Conservation (phyloP, 2,113 vertebrate species). For the Saiga tatarica region DNA sequence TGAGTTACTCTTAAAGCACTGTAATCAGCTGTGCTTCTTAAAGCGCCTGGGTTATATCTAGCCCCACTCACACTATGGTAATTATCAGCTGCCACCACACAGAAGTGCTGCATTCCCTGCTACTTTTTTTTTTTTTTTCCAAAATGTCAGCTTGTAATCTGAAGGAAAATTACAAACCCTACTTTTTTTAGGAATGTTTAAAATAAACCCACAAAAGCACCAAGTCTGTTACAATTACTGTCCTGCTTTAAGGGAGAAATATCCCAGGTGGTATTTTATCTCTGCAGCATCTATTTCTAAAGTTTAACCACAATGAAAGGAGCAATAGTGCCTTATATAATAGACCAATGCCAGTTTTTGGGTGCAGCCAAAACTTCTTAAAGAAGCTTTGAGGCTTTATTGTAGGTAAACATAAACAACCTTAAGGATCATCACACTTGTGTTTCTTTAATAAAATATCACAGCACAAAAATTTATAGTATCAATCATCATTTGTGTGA, state of each 20-base stretch:
- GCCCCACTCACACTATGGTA: slow-evolving; percentile 74
- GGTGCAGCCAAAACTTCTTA: not conserved
- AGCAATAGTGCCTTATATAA: slow-evolving; percentile 21
- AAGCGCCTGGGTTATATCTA: slow-evolving; percentile 78
- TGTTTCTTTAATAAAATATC: slow-evolving; percentile 17
- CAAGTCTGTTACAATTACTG: slow-evolving; percentile 45
- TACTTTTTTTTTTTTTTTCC: not conserved
- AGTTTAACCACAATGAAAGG: slow-evolving; percentile 36
- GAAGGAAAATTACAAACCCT: slow-evolving; percentile 72
- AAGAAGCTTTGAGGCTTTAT: not conserved
- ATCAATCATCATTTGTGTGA: not conserved
- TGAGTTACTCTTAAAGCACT: slow-evolving; percentile 70
- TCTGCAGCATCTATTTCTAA: slow-evolving; percentile 42
- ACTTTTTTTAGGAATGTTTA: slow-evolving; percentile 75
- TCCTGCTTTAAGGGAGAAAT: slow-evolving; percentile 49
- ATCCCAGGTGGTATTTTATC: slow-evolving; percentile 64
- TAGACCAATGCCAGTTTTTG: not conserved
- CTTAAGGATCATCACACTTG: not conserved
- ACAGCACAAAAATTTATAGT: not conserved
- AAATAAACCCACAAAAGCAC: slow-evolving; percentile 62
- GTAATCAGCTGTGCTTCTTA: slow-evolving; percentile 79
- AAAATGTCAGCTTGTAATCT: slow-evolving; percentile 78
- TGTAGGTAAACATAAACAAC: not conserved
- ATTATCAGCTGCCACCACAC: slow-evolving; percentile 81
- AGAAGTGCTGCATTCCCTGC: slow-evolving; percentile 71